These are phyloP conservation scores for Heliconius nattereri DNA, from an alignment of 1,140 invertebrate species.

Conservation along the genomic window DNA sequence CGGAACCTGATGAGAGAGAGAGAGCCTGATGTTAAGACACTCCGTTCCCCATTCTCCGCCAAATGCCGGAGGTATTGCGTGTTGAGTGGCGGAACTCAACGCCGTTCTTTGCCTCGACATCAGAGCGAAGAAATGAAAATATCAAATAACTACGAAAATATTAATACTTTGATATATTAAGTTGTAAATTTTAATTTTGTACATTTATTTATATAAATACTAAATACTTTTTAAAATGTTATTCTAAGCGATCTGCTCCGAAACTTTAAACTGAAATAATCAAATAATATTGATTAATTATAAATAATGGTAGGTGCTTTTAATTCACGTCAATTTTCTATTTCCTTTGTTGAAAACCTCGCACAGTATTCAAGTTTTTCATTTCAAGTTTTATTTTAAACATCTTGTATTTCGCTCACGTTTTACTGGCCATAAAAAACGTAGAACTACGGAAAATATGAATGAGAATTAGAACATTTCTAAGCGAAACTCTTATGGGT, in stretches of 20 bases:
- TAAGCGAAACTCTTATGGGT: slow-evolving; percentile 31
- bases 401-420: slow-evolving; percentile 33
- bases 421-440: slow-evolving; percentile 33
- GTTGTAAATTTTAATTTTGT: no score
- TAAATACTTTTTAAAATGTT: no score
- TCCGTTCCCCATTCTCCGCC: no score
- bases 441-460: slow-evolving; percentile 34
- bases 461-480: slow-evolving; percentile 38
- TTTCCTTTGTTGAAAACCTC: slow-evolving; percentile 26
- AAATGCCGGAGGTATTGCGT: no score
- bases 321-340: not conserved
- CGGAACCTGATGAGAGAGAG: not conserved
- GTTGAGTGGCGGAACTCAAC: no score
- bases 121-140: no score
- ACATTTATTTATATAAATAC: no score
- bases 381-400: slow-evolving; percentile 26
- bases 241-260: no score
- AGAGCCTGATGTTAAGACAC: no score
- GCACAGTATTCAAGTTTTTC: slow-evolving; percentile 19
- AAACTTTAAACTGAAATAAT: not conserved
- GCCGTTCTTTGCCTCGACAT: no score
- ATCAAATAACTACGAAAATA: no score
- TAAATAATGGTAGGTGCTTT: not conserved
- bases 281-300: not conserved
- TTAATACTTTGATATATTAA: no score